These are phyloP conservation scores for Melopsittacus undulatus DNA, from an alignment of 2,797 vertebrate genomes.

Conservation along the genomic window DNA sequence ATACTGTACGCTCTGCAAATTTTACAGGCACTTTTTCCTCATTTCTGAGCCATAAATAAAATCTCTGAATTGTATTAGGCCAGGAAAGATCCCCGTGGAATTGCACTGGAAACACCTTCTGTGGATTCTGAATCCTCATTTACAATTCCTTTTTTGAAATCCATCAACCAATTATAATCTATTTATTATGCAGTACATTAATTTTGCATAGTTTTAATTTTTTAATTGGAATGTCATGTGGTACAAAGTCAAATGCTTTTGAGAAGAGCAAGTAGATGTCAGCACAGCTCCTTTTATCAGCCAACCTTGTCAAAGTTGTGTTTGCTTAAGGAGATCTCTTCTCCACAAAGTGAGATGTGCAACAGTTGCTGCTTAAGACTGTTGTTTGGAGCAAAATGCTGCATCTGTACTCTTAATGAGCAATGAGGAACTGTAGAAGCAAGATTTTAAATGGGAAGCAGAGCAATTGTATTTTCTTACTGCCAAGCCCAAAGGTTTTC, in stretches of 20 bases:
- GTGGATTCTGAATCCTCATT: constrained; percentile 14
- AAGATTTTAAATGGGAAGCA: neutral
- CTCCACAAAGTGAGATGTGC: neutral
- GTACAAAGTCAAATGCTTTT: constrained; percentile 14
- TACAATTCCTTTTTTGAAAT: constrained; percentile 13
- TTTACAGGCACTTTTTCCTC: constrained; percentile 5
- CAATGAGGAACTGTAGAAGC: neutral
- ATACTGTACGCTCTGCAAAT: neutral
- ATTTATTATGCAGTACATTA: constrained; percentile 20
- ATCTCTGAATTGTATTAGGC: neutral
- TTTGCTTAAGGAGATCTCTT: neutral
- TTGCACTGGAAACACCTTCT: neutral
- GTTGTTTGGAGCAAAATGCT: neutral
- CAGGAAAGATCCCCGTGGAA: neutral
- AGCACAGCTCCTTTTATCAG: constrained; percentile 13
- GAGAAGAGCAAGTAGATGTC: constrained; percentile 27
- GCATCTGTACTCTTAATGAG: neutral
- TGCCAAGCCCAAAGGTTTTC: neutral
- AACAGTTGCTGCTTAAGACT: neutral
- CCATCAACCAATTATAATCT: constrained; percentile 9
- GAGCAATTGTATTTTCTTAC: neutral
- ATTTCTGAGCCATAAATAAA: constrained; percentile 5
- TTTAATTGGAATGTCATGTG: constrained; percentile 15
- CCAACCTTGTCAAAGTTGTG: neutral
- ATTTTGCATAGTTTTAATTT: constrained; percentile 37